These are phyloP conservation scores for Tadarida brasiliensis DNA, from an alignment of 2,797 vertebrate species.

Conservation along the genomic window DNA sequence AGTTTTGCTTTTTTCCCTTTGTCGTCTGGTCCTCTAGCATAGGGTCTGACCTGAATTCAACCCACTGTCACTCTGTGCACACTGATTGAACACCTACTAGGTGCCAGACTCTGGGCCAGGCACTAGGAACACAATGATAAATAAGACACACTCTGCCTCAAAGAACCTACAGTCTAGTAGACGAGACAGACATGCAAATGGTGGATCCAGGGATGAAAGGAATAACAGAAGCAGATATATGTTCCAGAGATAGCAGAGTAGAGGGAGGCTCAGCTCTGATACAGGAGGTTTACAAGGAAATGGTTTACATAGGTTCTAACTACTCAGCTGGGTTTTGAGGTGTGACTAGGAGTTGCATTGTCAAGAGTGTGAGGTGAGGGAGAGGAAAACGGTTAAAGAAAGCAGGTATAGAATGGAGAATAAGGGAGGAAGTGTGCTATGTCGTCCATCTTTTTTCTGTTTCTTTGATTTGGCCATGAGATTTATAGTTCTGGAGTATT, in stretches of 20 bases:
- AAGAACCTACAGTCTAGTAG: neutral
- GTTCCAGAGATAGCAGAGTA: neutral
- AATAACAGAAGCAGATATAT: neutral
- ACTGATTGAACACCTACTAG: neutral
- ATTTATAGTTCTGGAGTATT: slow-evolving; percentile 77
- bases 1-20: neutral
- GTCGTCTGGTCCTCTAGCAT: neutral
- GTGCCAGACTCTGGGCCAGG: neutral
- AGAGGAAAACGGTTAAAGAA: neutral
- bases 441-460: neutral
- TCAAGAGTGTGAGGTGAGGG: neutral
- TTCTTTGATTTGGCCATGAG: slow-evolving; percentile 46
- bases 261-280: neutral
- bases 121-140: neutral
- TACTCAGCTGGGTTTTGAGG: neutral
- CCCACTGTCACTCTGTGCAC: neutral
- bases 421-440: slow-evolving; percentile 35
- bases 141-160: neutral
- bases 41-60: neutral
- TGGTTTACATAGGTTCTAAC: neutral
- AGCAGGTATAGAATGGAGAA: slow-evolving; percentile 65
- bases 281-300: neutral
- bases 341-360: neutral
- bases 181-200: neutral
- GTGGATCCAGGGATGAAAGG: neutral